A percentile compares a stretch with the other conserved stretches of the same genome.
Conservation (phyloP, 2,797 vertebrate species). For the Vespertilio murinus region DNA sequence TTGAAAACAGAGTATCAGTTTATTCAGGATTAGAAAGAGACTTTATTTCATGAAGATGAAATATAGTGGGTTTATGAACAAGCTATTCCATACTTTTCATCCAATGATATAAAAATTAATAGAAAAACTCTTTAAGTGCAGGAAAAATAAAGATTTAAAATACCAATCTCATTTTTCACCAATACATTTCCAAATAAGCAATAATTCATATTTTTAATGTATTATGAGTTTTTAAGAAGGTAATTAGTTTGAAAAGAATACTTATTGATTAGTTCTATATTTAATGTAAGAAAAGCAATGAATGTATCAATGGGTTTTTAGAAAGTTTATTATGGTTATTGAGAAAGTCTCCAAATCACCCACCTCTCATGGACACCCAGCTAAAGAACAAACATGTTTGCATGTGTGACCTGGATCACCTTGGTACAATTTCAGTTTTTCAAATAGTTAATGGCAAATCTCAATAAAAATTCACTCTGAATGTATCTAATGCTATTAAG, state of each 20-base stretch:
- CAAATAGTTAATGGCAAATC: conserved; percentile 52
- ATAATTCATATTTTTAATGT: not conserved
- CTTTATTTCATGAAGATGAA: conserved; percentile 17
- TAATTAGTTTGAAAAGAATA: conserved; percentile 3
- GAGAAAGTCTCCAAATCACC: not conserved
- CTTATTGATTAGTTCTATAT: not conserved
- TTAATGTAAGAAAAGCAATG: conserved; percentile 42
- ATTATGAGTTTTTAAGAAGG: conserved; percentile 21
- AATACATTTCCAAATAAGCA: not conserved
- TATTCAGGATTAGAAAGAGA: conserved; percentile 58
- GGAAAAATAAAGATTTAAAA: conserved; percentile 9
- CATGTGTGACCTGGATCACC: conserved; percentile 27
- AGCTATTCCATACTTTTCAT: conserved; percentile 24
- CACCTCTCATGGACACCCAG: not conserved
- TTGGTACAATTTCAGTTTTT: not conserved
- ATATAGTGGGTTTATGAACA: not conserved
- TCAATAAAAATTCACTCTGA: conserved; percentile 52
- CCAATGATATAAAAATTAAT: not conserved
- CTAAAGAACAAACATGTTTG: conserved; percentile 45
- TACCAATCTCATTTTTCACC: not conserved
- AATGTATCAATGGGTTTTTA: conserved; percentile 13
- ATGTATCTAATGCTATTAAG: conserved; percentile 54
- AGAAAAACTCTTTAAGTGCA: not conserved
- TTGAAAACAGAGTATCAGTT: conserved; percentile 56
- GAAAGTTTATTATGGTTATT: conserved; percentile 62